Conservation (phyloP, 92 coral and sea anemone species). For the Virgularia gustaviana region DNA sequence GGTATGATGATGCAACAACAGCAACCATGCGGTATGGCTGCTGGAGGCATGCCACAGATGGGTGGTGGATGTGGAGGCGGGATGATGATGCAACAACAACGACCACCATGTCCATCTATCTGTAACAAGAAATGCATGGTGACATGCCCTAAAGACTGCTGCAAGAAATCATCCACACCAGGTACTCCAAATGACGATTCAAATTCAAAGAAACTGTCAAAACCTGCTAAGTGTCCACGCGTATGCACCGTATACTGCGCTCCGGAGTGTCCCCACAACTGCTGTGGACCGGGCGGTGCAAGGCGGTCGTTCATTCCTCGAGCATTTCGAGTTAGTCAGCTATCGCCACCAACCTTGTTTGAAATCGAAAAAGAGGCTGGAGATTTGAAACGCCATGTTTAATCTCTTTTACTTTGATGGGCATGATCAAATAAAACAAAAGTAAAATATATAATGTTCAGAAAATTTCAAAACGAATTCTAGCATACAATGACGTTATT, state of each 20-base stretch:
- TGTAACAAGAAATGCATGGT: constrained; percentile 37
- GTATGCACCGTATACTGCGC: constrained; percentile 73
- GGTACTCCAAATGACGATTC: constrained; percentile 1
- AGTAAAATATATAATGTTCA: neutral
- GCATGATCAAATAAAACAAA: neutral
- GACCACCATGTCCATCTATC: constrained; percentile 21
- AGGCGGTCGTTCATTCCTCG: constrained; percentile 44
- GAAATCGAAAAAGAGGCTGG: constrained; percentile 37
- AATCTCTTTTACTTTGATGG: too few species aligned
- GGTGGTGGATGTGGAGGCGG: constrained; percentile 22
- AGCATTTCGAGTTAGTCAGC: constrained; percentile 31
- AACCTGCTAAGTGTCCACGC: neutral
- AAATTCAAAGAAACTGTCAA: neutral
- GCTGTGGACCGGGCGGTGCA: constrained; percentile 70
- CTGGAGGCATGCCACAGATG: constrained; percentile 37
- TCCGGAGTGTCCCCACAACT: constrained; percentile 38
- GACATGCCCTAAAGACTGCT: constrained; percentile 74
- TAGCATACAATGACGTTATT: neutral
- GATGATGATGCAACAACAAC: constrained; percentile 7
- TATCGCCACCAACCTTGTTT: constrained; percentile 33
- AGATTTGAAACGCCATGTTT: constrained; percentile 33
- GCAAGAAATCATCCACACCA: constrained; percentile 35
- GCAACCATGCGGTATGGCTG: constrained; percentile 37
- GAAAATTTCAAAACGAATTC: too few species aligned
- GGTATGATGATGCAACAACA: constrained; percentile 8